Conservation (phyloP, 2,113 vertebrate species). For the Coreoperca whiteheadi region DNA sequence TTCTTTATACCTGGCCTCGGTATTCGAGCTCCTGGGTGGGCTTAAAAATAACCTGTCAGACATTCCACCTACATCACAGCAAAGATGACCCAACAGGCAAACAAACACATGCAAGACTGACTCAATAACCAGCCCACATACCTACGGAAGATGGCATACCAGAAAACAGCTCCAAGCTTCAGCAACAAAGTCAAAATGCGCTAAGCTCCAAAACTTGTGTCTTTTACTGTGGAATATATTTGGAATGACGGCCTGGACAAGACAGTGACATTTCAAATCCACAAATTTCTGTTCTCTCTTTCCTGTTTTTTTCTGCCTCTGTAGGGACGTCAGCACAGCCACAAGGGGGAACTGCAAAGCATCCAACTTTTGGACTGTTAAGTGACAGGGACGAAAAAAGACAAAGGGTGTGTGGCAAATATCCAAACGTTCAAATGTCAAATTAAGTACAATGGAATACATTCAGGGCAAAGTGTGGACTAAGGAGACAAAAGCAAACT, state of each 20-base stretch:
- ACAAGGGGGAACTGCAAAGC: conserved; percentile 5
- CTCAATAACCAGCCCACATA: conserved; percentile 65
- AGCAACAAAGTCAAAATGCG: conserved; percentile 29
- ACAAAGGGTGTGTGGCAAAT: conserved; percentile 30
- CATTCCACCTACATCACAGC: conserved; percentile 63
- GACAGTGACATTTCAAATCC: conserved; percentile 27
- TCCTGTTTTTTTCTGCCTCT: neutral
- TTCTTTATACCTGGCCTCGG: conserved; percentile 15
- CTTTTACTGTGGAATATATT: neutral
- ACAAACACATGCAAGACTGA: conserved; percentile 61
- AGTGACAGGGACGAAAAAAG: conserved; percentile 7
- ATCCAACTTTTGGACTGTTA: conserved; percentile 48
- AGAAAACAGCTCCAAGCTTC: conserved; percentile 25
- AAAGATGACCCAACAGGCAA: conserved; percentile 59
- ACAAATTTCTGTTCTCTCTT: neutral
- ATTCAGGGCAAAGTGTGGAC: neutral
- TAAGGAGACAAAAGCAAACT: conserved; percentile 25
- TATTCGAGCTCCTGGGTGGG: conserved; percentile 37
- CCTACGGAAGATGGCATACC: conserved; percentile 11
- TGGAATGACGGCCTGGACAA: neutral
- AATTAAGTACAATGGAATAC: conserved; percentile 33
- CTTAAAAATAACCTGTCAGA: conserved; percentile 64
- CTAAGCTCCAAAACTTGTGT: conserved; percentile 23
- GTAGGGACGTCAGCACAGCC: conserved; percentile 13
- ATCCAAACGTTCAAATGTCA: conserved; percentile 35